Percentiles rank a stretch among this genome's conserved stretches.
Evolutionary conservation across 2,797 vertebrate species (phyloP).

Genomic region (Chromis chromis): DNA sequence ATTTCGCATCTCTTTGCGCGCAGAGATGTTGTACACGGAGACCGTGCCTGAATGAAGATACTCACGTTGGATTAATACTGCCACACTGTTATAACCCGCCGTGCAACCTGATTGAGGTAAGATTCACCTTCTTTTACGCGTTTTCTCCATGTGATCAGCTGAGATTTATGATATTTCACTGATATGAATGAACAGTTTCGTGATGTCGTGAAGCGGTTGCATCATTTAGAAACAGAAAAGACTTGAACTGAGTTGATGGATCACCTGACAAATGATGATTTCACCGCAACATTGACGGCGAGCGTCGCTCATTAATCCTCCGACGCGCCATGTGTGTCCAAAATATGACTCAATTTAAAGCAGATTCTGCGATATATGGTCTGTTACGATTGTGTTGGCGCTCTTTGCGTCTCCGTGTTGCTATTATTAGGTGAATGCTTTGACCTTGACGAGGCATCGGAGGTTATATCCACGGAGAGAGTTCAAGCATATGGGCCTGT

Average conservation of each 20-base stretch:
- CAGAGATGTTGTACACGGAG: slow-evolving; percentile 68
- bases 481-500: slow-evolving; percentile 36
- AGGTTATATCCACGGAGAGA: slow-evolving; percentile 57
- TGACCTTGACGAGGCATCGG: slow-evolving; percentile 76
- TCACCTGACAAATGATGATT: slow-evolving; percentile 53
- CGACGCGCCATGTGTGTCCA: slow-evolving; percentile 28
- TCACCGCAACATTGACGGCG: slow-evolving; percentile 37
- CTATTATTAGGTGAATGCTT: slow-evolving; percentile 27
- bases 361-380: neutral
- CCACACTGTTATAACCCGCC: neutral
- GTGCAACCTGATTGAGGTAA: slow-evolving; percentile 48
- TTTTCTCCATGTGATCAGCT: neutral
- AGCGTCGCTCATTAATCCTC: slow-evolving; percentile 40
- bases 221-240: neutral
- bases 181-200: neutral
- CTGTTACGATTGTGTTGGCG: neutral
- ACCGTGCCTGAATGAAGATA: slow-evolving; percentile 62
- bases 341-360: slow-evolving; percentile 5
- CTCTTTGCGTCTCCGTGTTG: slow-evolving; percentile 3
- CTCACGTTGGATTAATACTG: slow-evolving; percentile 37
- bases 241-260: neutral
- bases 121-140: neutral
- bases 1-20: slow-evolving; percentile 61
- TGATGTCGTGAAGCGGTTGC: neutral
- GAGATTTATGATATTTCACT: neutral